Evolutionary conservation across 2,888 invertebrate species (phyloP), one percentile per base, ranked within the genome.

Genomic region (Agriotes lineatus): DNA sequence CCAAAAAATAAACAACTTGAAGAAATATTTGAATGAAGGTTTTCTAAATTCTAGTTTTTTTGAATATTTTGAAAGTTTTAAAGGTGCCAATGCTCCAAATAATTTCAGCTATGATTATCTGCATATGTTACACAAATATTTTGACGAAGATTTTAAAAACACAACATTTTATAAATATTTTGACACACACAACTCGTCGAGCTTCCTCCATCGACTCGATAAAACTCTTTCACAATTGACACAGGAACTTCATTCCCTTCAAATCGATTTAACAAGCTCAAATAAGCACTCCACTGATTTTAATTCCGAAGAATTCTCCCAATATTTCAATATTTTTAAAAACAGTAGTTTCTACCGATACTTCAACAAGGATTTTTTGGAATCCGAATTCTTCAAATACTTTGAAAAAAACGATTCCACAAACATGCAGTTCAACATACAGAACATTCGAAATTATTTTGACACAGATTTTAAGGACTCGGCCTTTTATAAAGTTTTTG

Each of bases 21-120:
- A 50, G 19, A 18, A 37, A 16, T 39, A 58, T 19, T 50, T 64
- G 25, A 18, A 58, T 16, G 1, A 18, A 16, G 30, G 50, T 25
- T 48, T 65, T 37, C 14, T 4, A 16, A 63, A 63, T 44, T 56
- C 56, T 1, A 56, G 16, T 14, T 63, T 63, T 37, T 64, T 58
- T 50, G 25, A 39, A 25, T 65, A 19, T 42, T 65, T 65, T 22
- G 22, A 65, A 54, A 58, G 42, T 20, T 33, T 45, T 22, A 59
- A 10, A 0, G 30, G 30, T 48, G 3, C 14, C 16, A 50, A 50
- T 22, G 10, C 10, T 5, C 16, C 18, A 19, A 14, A 14, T 1
- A 9, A 44, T 18, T 0, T 20, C 10, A 44, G 20, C 18, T 12
- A 2, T 18, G 18, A 42, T 1, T 18, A 14, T 6, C 5, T 6